phyloP scores from a whole-genome alignment of 2,888 invertebrate genomes.

The Drosophila longiperda region DNA sequence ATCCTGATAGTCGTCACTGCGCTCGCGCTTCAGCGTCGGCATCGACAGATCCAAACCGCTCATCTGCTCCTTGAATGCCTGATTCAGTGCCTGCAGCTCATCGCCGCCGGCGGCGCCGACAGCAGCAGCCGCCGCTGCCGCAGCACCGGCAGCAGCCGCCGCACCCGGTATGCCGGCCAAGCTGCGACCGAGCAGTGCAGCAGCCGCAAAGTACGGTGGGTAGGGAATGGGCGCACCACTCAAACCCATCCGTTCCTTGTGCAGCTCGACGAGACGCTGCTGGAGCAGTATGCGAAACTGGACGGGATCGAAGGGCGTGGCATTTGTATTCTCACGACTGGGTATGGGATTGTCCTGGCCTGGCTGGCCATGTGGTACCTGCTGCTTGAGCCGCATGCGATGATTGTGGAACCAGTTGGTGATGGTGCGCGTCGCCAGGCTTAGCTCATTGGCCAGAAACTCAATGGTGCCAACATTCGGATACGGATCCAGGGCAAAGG shows the following conservation, averaged over 20 bases:
- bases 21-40: conserved; percentile 91
- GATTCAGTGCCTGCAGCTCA: conserved; percentile 86
- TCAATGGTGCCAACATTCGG: conserved; percentile 98
- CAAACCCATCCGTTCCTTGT: conserved; percentile 93
- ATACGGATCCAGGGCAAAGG: conserved; percentile 98
- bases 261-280: conserved; percentile 94
- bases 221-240: conserved; percentile 91
- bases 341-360: conserved; percentile 89
- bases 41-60: conserved; percentile 95
- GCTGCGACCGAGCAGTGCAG: conserved; percentile 85
- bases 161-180: conserved; percentile 91
- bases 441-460: conserved; percentile 95
- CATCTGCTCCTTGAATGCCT: conserved; percentile 91
- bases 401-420: conserved; percentile 99
- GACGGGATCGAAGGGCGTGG: conserved; percentile 94
- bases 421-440: conserved; percentile 96
- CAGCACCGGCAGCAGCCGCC: conserved; percentile 90
- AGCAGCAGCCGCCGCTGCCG: conserved; percentile 91
- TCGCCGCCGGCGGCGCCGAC: conserved; percentile 87
- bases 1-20: conserved; percentile 85
- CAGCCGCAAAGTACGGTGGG: conserved; percentile 93
- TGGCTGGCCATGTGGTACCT: conserved; percentile 91
- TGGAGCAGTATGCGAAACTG: conserved; percentile 95
- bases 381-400: conserved; percentile 98
- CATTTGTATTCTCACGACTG: conserved; percentile 89